Evolutionary conservation across 2,888 invertebrate genomes (phyloP), one percentile per base, ranked within the genome.

Genomic region (Archaeoteleia sp.): DNA sequence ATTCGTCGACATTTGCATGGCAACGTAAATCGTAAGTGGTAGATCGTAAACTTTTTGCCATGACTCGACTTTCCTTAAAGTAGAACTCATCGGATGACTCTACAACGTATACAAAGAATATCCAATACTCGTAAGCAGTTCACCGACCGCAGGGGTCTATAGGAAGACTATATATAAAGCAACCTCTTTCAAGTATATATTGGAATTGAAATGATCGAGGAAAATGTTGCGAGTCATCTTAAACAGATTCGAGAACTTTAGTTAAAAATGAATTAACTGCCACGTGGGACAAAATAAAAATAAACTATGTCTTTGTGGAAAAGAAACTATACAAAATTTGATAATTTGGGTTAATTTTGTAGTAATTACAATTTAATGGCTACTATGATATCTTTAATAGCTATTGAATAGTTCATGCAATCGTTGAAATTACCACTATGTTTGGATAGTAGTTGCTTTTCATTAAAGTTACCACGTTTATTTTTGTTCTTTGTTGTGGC

Each of bases 61-160:
- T 25, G 9, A 48, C 8, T 7, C 14, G 14, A 8, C 7, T 2
- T 46, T 35, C 25, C 15, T 48, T 48, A 35, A 48, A 48, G 48
- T 35, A n/a, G 46, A 46, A 46, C 35, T 35, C 25, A 10, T 48
- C 15, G 35, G 27, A 46, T 49, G 17, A 37, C 8, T 37, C 35
- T 9, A 35, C 23, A 25, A 13, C 25, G 27, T 14, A 34, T 25
- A 49, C 37, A 49, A 49, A 49, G 46, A 49, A 37, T 49, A 49
- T 37, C 49, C 49, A 17, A 35, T 30, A 46, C 40, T 48, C 45
- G 57, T 25, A 37, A 45, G 40, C 32, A 12, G 57, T 57, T 58
- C 58, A 58, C 40, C 40, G 57, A 46, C 46, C 57, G 27, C 27
- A 15, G 34, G 9, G 13, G 23, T 32, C 48, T 48, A 48, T 48